Evolutionary conservation across 1,140 invertebrate species (phyloP), one percentile per base, ranked within the genome.

Genomic region (Wasmannia auropunctata): DNA sequence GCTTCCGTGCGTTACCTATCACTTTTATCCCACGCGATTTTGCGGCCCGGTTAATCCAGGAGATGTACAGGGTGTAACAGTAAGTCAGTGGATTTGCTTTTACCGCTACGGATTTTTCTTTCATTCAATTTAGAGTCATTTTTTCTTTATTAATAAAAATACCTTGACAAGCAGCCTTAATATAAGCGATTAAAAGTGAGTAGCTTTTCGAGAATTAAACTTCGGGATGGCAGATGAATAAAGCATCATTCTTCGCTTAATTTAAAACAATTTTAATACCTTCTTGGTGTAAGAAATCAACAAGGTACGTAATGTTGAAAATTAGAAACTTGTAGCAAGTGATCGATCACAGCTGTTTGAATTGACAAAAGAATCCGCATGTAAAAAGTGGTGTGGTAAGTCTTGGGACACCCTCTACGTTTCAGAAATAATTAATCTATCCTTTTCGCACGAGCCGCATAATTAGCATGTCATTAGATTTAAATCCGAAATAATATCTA

Each of bases 11-110:
- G 46, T 80, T 69, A 69, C 46, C 77, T 80, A 80, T 80, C 76
- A 80, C 60, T 80, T 80, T 80, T 80, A 80, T 80, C 31, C 62
- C 62, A 56, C 62, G 63, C 46, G 62, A 80, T 80, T 80, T 80
- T 46, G 62, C 43, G 46, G 62, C 5, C 22, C 46, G 62, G 16
- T 80, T 69, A 69, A 80, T 69, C 49, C 62, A 8, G 16, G 31
- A 28, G 10, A 56, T 80, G 40, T 56, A 69, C 49, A 63, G 34
- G 46, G 22, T 80, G 77, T 56, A n/a, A 16, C 22, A 22, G 46
- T n/a, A n/a, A 40, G 22, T 37, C 34, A 54, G 14, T 8, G 25
- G n/a, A 8, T n/a, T 56, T 40, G 19, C 22, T 22, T 65, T 79
- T 69, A 11, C 19, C 37, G n/a, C 49, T 56, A 4, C 22, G n/a